Evolutionary conservation across 1,140 invertebrate genomes (phyloP), one percentile per base, ranked within the genome.

Genomic region (Drosophila biarmipes): DNA sequence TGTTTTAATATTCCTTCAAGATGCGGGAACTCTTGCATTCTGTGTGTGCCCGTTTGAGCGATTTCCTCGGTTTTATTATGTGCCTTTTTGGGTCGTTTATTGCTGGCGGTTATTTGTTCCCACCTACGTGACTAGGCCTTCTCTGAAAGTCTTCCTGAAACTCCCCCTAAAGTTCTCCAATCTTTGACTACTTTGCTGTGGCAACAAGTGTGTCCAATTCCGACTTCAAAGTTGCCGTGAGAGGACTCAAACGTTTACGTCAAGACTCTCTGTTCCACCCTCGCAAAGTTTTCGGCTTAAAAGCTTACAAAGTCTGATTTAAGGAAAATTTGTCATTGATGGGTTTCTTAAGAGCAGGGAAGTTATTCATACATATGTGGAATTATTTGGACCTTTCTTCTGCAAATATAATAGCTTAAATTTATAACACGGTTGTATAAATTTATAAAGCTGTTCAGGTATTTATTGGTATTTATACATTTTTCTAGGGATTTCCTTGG

Each of bases 1-100:
- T 89, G 82, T 87, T 87, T 87, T 77, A 87, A 87, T 84, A 87
- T 87, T 84, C 84, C 80, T 77, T 87, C 57, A 89, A 89, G 77
- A 73, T 45, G 45, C 37, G 2, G 27, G 31, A 49, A 29, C 34
- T 43, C 38, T 37, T 27, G 58, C 27, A 42, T 56, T 21, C 51
- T 48, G 37, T 69, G 17, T 72, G 49, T 27, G 38, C 14, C 55
- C 57, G 55, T 59, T 67, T 73, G 77, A 56, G 48, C 52, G 43
- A 57, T 78, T 63, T 43, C 59, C 49, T 63, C 21, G 53, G 46
- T 75, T 78, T 53, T 62, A 40, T 67, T 55, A 49, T 56, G 40
- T 64, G 61, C 45, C 56, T 45, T 63, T 54, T 58, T 58, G 49
- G 61, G 48, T 59, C 52, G 57, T 75, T 38, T 52, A 72, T 74